Percentiles rank a stretch among this genome's conserved stretches.
phyloP scores from a whole-genome alignment of 2,113 vertebrate genomes.

The Callithrix jacchus region DNA sequence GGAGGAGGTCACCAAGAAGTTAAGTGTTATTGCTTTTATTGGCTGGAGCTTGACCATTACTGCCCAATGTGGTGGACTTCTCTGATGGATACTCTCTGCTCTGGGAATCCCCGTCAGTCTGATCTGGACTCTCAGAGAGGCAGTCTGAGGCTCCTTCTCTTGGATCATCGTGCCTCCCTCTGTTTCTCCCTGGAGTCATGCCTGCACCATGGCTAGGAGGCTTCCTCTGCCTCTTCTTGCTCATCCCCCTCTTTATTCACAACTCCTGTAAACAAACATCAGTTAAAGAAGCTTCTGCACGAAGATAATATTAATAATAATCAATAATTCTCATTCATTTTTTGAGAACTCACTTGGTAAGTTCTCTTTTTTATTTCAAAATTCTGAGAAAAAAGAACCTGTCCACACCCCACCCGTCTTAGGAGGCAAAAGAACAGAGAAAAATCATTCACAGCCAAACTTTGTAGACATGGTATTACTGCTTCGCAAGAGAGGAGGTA shows the following conservation, averaged over 20 bases:
- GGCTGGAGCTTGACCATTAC: background rate
- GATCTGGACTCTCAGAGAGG: background rate
- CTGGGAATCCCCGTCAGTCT: background rate
- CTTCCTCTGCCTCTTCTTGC: background rate
- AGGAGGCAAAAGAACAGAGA: background rate
- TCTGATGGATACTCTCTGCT: background rate
- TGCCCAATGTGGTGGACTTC: background rate
- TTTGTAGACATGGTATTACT: background rate
- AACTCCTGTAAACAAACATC: background rate
- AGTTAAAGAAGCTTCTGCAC: background rate
- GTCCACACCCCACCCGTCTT: background rate
- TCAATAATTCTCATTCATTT: background rate
- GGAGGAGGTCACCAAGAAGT: background rate
- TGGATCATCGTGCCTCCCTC: background rate
- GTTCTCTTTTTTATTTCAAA: constrained; percentile 7
- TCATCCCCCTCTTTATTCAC: background rate
- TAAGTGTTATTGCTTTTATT: background rate
- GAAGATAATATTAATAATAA: background rate
- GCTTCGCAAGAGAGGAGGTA: background rate
- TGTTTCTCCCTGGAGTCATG: background rate
- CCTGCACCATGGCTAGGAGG: no score
- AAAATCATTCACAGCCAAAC: background rate
- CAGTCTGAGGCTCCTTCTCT: background rate
- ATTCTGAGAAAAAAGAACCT: background rate
- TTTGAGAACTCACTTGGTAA: background rate